Base-by-base conservation (phyloP, 1,140 invertebrate genomes). In the Hestina assimilis region DNA sequence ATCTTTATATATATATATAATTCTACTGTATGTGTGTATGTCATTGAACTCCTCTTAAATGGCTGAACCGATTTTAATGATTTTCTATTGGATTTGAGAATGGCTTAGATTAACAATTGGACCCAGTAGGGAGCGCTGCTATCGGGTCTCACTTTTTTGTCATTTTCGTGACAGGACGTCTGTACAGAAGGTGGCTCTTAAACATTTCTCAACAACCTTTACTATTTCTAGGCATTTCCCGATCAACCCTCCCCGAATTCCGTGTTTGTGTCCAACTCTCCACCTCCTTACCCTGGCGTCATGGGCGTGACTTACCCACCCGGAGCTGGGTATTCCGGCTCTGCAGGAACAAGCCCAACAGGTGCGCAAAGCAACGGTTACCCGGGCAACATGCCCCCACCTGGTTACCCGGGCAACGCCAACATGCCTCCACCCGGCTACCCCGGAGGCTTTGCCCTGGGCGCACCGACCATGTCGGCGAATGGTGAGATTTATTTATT, bases 241-340 rank as follows among this genome's bases (percentile, higher is more conserved):
- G 87, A 92, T 62, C 91, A 92, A 43, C 92, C 92, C 38, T 81
- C 92, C 91, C 94, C 94, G 24, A 95, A 96, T 78, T 93, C 93
- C 33, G 96, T 99, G 3, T 99, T 93, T 73, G 96, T 97, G 91
- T 96, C 94, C 5, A 94, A 96, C 72, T 95, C 93, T 74, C 97
- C 97, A n/a, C 97, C 97, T 50, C 97, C 97, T 0, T 99, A 99
- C 89, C 96, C 97, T 35, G 97, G 97, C 33, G 94, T 98, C 63
- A 82, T 73, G 40, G 85, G 82, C 46, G 78, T 73, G 51, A 64
- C 79, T 53, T 89, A 84, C 43, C 75, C 79, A 0, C 35, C 66
- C 0, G 91, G 89, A 52, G 48, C 67, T 0, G 73, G 75, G n/a
- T 80, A 68, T 54, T 79, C 79, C 1, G 78, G 75, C 21, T 53